Evolutionary conservation across 2,888 invertebrate genomes (phyloP).

Genomic region (Drosophila ezoana): DNA sequence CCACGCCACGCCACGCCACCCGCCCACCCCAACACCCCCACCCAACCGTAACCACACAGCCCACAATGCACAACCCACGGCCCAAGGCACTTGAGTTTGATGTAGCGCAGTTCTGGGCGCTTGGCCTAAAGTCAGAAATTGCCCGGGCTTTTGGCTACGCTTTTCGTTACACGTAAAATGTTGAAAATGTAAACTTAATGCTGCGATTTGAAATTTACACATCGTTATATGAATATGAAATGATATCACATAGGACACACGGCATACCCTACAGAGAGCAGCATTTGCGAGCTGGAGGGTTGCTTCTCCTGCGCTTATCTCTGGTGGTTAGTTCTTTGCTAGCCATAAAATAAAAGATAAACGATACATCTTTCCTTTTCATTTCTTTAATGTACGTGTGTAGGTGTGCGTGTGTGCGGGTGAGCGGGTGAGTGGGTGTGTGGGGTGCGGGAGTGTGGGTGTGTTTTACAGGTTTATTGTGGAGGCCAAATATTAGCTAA

Average conservation of each 20-base stretch:
- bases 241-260: slow-evolving; percentile 8
- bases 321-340: not conserved
- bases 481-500: not conserved
- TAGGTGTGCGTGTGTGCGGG: not conserved
- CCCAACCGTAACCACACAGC: no score
- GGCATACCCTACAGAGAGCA: not conserved
- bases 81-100: slow-evolving; percentile 44
- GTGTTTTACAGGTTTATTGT: not conserved
- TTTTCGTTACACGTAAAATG: slow-evolving; percentile 40
- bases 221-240: slow-evolving; percentile 71
- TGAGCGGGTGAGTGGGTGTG: not conserved
- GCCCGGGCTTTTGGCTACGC: slow-evolving; percentile 36
- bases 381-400: not conserved
- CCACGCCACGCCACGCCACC: not conserved
- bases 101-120: slow-evolving; percentile 29
- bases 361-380: not conserved
- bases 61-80: no score
- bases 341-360: slow-evolving; percentile 5
- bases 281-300: not conserved
- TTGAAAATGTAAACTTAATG: slow-evolving; percentile 44
- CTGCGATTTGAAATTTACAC: slow-evolving; percentile 71
- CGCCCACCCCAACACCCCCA: not conserved
- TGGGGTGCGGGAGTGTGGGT: no score
- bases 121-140: slow-evolving; percentile 15
- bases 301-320: not conserved